phyloP scores from a whole-genome alignment of 2,797 vertebrate species.

The Poecilia picta region DNA sequence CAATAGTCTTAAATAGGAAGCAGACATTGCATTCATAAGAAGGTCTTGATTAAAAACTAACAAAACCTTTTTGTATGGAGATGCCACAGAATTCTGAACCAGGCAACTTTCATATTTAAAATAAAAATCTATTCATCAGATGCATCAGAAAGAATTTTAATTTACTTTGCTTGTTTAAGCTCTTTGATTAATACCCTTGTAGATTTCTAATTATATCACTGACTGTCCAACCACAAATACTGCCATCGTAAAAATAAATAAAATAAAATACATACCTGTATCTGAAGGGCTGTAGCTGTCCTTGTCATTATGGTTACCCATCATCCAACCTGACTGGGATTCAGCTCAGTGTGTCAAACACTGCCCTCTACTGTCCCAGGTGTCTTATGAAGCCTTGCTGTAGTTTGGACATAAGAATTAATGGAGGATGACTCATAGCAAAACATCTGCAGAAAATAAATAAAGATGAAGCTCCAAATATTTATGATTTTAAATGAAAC shows the following conservation, averaged over 20 bases:
- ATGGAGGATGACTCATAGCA: constrained; percentile 29
- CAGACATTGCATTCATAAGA: background rate
- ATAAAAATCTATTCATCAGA: background rate
- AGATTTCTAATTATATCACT: background rate
- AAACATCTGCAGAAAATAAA: constrained; percentile 8
- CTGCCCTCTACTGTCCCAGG: constrained; percentile 47
- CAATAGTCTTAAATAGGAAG: background rate
- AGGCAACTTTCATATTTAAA: background rate
- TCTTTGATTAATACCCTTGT: background rate
- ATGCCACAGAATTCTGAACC: background rate
- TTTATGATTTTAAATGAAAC: background rate
- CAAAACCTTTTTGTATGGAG: background rate
- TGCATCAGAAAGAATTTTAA: background rate
- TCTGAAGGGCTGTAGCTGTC: constrained; percentile 56
- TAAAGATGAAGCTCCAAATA: background rate
- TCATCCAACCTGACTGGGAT: constrained; percentile 46
- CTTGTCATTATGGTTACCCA: constrained; percentile 72
- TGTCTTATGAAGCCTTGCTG: constrained; percentile 16
- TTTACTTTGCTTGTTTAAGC: background rate
- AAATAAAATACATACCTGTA: constrained; percentile 23
- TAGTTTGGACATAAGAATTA: constrained; percentile 26
- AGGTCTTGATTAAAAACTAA: background rate
- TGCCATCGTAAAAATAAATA: background rate
- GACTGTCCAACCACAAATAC: background rate
- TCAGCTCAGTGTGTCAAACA: constrained; percentile 17